These are phyloP conservation scores for Drosophila nigromelanica DNA, from an alignment of 1,140 invertebrate species.

Conservation along the genomic window DNA sequence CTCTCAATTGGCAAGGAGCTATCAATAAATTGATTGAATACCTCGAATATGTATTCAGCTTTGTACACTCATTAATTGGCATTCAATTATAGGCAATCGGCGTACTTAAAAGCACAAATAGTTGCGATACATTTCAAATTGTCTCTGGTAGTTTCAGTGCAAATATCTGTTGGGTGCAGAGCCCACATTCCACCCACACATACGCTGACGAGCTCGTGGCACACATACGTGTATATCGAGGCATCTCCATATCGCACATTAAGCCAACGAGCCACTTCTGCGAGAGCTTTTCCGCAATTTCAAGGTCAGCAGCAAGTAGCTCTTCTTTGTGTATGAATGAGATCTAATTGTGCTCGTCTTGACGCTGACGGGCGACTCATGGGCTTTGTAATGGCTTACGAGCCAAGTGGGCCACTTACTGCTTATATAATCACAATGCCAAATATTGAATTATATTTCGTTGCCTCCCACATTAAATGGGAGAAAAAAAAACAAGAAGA, in stretches of 20 bases:
- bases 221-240: slow-evolving; percentile 24
- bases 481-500: background rate
- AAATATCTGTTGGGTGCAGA: slow-evolving; percentile 32
- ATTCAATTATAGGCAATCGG: slow-evolving; percentile 67
- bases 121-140: slow-evolving; percentile 26
- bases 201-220: slow-evolving; percentile 9
- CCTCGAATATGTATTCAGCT: too few relatives aligned
- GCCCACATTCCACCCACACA: slow-evolving; percentile 12
- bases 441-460: slow-evolving; percentile 55
- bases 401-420: slow-evolving; percentile 23
- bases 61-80: slow-evolving; percentile 22
- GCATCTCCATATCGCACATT: slow-evolving; percentile 36
- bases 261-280: slow-evolving; percentile 45
- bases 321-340: slow-evolving; percentile 78
- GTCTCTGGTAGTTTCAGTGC: slow-evolving; percentile 12
- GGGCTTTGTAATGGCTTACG: slow-evolving; percentile 24
- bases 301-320: slow-evolving; percentile 74
- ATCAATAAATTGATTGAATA: too few relatives aligned
- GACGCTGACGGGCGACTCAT: slow-evolving; percentile 44
- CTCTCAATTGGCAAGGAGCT: too few relatives aligned
- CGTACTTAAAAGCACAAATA: slow-evolving; percentile 47
- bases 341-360: slow-evolving; percentile 78
- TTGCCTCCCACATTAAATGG: slow-evolving; percentile 5
- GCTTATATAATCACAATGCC: slow-evolving; percentile 55
- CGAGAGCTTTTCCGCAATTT: slow-evolving; percentile 59